Evolutionary conservation across 2,113 vertebrate species (phyloP).

Genomic region (Lagenorhynchus albirostris): DNA sequence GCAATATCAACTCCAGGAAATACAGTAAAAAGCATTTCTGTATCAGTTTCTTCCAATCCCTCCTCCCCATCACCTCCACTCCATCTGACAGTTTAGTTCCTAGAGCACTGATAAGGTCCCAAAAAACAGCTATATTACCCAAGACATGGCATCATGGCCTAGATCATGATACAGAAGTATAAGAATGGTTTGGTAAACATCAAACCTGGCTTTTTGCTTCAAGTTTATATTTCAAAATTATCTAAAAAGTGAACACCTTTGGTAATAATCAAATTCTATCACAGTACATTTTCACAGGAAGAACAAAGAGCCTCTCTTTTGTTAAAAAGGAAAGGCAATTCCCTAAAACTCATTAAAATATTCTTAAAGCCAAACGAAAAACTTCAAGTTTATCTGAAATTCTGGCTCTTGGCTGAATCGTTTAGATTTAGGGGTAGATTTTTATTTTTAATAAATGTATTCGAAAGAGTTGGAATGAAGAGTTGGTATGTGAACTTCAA

Average conservation of each 20-base stretch:
- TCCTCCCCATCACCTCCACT: background rate
- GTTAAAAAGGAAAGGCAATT: background rate
- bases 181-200: background rate
- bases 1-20: background rate
- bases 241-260: slow-evolving; percentile 21
- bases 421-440: background rate
- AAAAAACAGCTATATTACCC: background rate
- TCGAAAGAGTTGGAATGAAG: slow-evolving; percentile 16
- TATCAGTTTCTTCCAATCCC: background rate
- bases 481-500: slow-evolving; percentile 32
- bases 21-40: background rate
- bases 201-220: slow-evolving; percentile 27
- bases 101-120: background rate
- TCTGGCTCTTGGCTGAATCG: background rate
- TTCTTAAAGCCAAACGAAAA: background rate
- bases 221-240: slow-evolving; percentile 28
- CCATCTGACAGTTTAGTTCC: background rate
- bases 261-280: background rate
- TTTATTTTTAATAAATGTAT: slow-evolving; percentile 42
- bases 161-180: background rate
- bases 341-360: background rate
- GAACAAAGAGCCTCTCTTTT: background rate
- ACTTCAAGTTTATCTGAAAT: slow-evolving; percentile 23
- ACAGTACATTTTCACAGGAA: background rate
- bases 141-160: background rate